Base-by-base conservation (phyloP, 2,797 vertebrate genomes). In the Coregonus suidteri region DNA sequence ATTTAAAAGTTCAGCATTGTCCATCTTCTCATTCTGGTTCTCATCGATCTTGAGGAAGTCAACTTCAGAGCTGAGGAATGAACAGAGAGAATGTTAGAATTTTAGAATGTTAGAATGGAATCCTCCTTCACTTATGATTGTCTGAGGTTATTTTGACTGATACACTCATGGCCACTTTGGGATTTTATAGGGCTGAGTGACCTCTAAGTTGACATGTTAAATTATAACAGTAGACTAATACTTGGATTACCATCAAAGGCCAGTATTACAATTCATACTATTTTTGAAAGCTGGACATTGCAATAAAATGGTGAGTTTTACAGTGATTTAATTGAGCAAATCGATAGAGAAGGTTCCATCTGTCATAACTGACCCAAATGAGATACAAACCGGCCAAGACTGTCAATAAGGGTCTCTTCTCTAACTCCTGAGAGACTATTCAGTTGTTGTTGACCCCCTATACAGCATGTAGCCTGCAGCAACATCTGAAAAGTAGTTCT, bases 11-110 rank as follows among this genome's bases (percentile, higher is more conserved):
- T 81, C 62, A 3, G 71, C 82, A 47, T 84, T 77, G 1, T 91
- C 92, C 4, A 73, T 37, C 34, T 93, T 92, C 81, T 95, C 90
- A 1, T 94, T 93, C 73, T 94, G 91, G 82, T 94, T 95, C 85
- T 93, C 90, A 69, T 94, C 92, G 1, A 94, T 93, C 89, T 94
- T 95, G 77, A 94, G 83, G 88, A 95, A 94, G 71, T 87, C 92
- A 0, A 94, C 93, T 35, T 94, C 93, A 3, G 92, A 88, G 75
- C 95, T 95, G 82, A 34, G 1, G 74, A 59, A 72, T 9, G 74
- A n/a, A 53, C 6, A 41, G 16, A 11, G 31, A 72, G 66, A 35
- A 41, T 15, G 51, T 70, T 35, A 70, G 69, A 52, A 51, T 4
- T 16, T 56, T 16, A 18, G 47, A 56, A 56, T 16, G 3, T 20